Conservation (phyloP, 2,797 vertebrate genomes). For the Valencia hispanica region DNA sequence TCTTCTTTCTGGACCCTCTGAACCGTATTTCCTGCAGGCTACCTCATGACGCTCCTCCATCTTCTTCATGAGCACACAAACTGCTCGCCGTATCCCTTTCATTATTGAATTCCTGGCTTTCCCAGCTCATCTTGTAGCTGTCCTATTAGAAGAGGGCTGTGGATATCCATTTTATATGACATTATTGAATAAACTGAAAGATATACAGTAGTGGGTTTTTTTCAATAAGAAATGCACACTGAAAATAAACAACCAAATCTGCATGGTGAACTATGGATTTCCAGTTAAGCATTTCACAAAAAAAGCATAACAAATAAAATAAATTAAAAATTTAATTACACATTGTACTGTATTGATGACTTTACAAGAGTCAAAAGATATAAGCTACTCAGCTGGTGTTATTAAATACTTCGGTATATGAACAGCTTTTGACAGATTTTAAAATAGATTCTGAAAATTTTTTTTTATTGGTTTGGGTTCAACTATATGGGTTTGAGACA, state of each 20-base stretch:
- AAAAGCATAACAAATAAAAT: background rate
- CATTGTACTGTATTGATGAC: background rate
- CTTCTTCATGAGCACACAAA: conserved; percentile 23
- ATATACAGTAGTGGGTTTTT: background rate
- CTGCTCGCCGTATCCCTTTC: conserved; percentile 1
- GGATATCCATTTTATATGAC: background rate
- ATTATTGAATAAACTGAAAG: background rate
- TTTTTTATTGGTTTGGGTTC: background rate
- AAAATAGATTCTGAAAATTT: background rate
- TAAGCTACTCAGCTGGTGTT: background rate
- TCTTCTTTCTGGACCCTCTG: conserved; percentile 34
- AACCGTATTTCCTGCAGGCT: conserved; percentile 25
- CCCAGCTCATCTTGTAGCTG: background rate
- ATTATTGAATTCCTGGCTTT: background rate
- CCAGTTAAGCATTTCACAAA: background rate
- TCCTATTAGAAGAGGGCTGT: background rate
- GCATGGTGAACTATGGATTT: background rate
- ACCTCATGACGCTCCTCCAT: conserved; percentile 20
- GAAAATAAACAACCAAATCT: background rate
- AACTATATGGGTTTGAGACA: background rate
- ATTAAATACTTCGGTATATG: background rate
- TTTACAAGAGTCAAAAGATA: background rate
- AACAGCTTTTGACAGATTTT: background rate
- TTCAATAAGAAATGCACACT: background rate
- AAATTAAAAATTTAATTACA: background rate